Evolutionary conservation across 2,113 vertebrate species (phyloP), one percentile per base, ranked within the genome.

Genomic region (Ceuthmochares aereus): DNA sequence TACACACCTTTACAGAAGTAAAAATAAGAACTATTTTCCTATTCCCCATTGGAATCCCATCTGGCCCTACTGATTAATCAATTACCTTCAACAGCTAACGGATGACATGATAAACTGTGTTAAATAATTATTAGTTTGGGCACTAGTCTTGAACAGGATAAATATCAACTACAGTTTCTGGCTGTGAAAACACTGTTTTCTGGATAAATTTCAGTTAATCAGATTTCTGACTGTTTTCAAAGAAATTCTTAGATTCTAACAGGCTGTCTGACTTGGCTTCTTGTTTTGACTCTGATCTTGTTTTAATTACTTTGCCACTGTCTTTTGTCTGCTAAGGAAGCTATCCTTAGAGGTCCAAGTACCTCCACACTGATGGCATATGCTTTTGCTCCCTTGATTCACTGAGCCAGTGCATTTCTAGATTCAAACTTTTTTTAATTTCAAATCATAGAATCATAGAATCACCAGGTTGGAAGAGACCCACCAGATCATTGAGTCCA

Each of bases 1-100:
- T 54, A 69, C 21, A 32, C 0, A 1, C 29, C 60, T 87, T 84
- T 78, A 74, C 45, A 87, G 82, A 93, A 94, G 62, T 47, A 84
- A 94, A 87, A 75, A 70, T 15, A 84, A 72, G 29, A 87, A 87
- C 91, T 78, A 52, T 93, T 80, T 91, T 78, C 43, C 54, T 89
- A 14, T 89, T 87, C 62, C 84, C 49, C 56, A 81, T 34, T 85
- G 87, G 73, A 94, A 91, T 94, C 42, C 93, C 91, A 95, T 89
- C 87, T 96, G 95, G 81, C 43, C 58, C 43, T 84, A 83, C 58
- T 95, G 79, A 91, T 78, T 0, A 18, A 94, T 84, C 66, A 91
- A 84, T 91, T 95, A 88, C 51, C 37, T 76, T 83, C 75, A 80
- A 45, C 55, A 69, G 40, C 36, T 90, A 87, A 64, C 79, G 59